Evolutionary conservation across 2,113 vertebrate species (phyloP).

Genomic region (Macrotus californicus): DNA sequence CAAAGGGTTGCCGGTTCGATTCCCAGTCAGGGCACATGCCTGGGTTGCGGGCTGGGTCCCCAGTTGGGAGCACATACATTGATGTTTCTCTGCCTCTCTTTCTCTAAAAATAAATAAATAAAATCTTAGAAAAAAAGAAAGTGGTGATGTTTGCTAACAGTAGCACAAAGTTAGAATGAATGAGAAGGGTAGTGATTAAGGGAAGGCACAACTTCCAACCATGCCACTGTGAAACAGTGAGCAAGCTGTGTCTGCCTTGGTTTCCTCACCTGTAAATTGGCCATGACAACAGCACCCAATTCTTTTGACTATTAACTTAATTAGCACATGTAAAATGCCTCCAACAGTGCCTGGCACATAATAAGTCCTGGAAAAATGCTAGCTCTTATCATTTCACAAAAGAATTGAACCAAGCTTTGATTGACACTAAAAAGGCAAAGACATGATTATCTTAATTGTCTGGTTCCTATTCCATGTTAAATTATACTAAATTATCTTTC

Average conservation of each 20-base stretch:
- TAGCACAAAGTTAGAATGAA: not conserved
- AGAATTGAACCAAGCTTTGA: constrained; percentile 58
- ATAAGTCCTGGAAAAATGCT: constrained; percentile 38
- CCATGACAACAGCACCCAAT: not conserved
- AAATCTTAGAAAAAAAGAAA: not conserved
- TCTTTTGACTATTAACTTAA: constrained; percentile 1
- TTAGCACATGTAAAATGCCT: not conserved
- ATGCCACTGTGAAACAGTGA: not conserved
- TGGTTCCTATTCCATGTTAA: constrained; percentile 42
- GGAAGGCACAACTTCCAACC: not conserved
- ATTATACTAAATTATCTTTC: constrained; percentile 57
- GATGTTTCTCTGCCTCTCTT: too few relatives aligned
- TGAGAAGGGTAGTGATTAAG: not conserved
- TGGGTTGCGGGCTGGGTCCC: too few relatives aligned
- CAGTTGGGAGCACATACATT: too few relatives aligned
- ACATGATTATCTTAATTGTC: constrained; percentile 64
- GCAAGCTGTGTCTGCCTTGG: not conserved
- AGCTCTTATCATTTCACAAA: constrained; percentile 28
- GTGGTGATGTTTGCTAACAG: not conserved
- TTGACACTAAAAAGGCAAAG: constrained; percentile 60
- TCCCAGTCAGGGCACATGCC: too few relatives aligned
- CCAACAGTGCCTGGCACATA: not conserved
- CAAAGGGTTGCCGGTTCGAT: too few relatives aligned
- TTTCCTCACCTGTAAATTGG: constrained; percentile 24
- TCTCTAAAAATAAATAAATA: too few relatives aligned